Percentiles rank a stretch among this genome's conserved stretches.
phyloP scores from a whole-genome alignment of 2,888 invertebrate genomes.

The Nephrotoma guestfalica region DNA sequence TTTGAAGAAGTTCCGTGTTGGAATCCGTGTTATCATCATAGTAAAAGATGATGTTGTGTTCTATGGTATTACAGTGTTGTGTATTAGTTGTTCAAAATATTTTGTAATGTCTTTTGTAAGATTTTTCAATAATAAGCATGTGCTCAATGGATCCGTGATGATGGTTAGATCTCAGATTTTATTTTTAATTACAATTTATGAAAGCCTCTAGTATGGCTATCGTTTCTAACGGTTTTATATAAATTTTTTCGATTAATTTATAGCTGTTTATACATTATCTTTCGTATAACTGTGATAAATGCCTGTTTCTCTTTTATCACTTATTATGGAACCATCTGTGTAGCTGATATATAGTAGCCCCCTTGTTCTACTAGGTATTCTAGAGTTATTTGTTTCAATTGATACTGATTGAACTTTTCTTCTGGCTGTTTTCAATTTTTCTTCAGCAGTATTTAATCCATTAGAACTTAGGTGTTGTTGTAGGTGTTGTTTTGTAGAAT shows the following conservation, averaged over 20 bases:
- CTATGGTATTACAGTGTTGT: neutral
- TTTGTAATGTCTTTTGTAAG: neutral
- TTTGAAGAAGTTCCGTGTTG: neutral
- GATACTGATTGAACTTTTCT: neutral
- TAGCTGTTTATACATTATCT: neutral
- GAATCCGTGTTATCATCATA: neutral
- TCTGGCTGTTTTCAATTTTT: neutral
- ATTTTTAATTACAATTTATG: neutral
- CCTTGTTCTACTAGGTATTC: neutral
- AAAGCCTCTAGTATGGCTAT: neutral
- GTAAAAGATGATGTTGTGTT: neutral
- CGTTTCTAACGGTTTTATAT: neutral
- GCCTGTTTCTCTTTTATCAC: neutral
- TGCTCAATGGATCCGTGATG: neutral
- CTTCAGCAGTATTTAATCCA: neutral
- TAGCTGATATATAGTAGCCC: neutral
- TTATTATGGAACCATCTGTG: neutral
- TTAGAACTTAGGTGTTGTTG: neutral
- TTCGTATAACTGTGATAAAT: neutral
- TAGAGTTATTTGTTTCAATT: neutral
- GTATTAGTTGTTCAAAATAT: neutral
- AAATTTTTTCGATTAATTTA: neutral
- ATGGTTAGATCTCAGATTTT: neutral
- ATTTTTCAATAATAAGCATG: neutral
- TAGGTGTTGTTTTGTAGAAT: neutral